Evolutionary conservation across 2,797 vertebrate species (phyloP).

Genomic region (Falco peregrinus): DNA sequence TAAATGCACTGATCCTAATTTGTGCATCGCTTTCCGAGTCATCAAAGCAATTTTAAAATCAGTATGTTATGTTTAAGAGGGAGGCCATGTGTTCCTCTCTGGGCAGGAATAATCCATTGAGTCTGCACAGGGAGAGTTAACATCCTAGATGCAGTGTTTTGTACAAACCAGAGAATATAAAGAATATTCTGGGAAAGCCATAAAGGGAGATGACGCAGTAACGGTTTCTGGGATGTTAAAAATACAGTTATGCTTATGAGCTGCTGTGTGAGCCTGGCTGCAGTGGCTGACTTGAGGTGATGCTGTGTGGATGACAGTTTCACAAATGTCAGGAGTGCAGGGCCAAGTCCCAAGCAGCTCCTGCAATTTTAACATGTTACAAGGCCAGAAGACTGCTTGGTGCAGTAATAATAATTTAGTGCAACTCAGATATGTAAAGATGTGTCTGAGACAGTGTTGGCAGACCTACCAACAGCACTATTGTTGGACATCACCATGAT

Average conservation of each 20-base stretch:
- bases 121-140: neutral
- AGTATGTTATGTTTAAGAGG: neutral
- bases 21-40: slow-evolving; percentile 12
- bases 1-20: neutral
- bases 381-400: neutral
- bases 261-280: neutral
- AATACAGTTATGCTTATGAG: slow-evolving; percentile 16
- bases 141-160: neutral
- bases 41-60: slow-evolving; percentile 50
- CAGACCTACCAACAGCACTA: neutral
- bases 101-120: neutral
- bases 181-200: slow-evolving; percentile 20
- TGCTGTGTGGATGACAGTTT: neutral
- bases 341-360: neutral
- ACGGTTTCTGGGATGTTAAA: slow-evolving; percentile 11
- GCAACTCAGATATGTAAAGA: neutral
- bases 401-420: slow-evolving; percentile 6
- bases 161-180: neutral
- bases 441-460: neutral
- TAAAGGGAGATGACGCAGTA: slow-evolving; percentile 21
- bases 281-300: neutral
- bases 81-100: neutral
- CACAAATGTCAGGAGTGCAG: neutral
- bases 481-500: neutral
- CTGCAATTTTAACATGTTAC: neutral